A percentile compares a stretch with the other conserved stretches of the same genome.
These are phyloP conservation scores for Campaea margaritaria DNA, from an alignment of 2,888 invertebrate genomes.

Conservation along the genomic window DNA sequence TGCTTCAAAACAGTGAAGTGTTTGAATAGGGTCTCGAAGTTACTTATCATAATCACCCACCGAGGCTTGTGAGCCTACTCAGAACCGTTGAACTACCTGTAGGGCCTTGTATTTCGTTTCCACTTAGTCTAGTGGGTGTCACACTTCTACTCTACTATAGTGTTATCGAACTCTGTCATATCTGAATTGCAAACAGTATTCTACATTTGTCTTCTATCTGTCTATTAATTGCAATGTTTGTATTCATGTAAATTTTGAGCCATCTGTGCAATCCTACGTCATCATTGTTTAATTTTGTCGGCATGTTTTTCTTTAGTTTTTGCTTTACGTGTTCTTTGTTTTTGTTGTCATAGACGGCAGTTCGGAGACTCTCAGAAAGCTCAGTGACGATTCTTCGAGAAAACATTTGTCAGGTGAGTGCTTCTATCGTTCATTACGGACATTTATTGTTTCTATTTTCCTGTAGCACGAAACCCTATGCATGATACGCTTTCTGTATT, in stretches of 20 bases:
- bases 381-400: conserved; percentile 82
- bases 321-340: conserved; percentile 80
- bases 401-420: conserved; percentile 83
- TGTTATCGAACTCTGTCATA: conserved; percentile 60
- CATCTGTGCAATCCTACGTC: conserved; percentile 50
- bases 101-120: conserved; percentile 49
- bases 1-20: conserved; percentile 32
- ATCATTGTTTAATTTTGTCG: conserved; percentile 57
- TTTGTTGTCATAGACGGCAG: conserved; percentile 84
- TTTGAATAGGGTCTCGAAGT: conserved; percentile 51
- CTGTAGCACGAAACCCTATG: conserved; percentile 64
- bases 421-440: conserved; percentile 9
- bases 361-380: conserved; percentile 78
- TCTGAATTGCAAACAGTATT: conserved; percentile 40
- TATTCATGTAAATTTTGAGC: conserved; percentile 43
- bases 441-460: conserved; percentile 33
- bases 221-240: conserved; percentile 56
- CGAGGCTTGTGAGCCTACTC: conserved; percentile 60
- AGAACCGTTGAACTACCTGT: conserved; percentile 54
- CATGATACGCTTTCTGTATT: conserved; percentile 67
- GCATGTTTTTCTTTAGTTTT: conserved; percentile 73
- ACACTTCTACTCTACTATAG: conserved; percentile 47
- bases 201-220: conserved; percentile 24
- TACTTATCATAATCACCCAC: conserved; percentile 60
- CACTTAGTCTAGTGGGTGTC: conserved; percentile 56